Evolutionary conservation across 2,113 vertebrate genomes (phyloP).

Genomic region (Bambusicola thoracicus): DNA sequence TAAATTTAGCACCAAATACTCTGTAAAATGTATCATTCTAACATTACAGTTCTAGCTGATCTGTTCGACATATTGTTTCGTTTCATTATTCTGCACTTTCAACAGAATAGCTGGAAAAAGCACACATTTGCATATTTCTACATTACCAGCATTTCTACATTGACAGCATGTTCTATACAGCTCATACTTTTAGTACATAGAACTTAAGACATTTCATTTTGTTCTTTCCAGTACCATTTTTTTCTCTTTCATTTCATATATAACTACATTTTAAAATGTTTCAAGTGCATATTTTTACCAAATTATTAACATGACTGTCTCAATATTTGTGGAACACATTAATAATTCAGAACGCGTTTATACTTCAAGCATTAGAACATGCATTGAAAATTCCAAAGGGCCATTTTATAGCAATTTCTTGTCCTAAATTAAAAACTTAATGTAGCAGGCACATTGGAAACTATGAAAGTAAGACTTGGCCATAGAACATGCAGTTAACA

Average conservation of each 20-base stretch:
- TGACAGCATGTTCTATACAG: not conserved
- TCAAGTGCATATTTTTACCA: conserved; percentile 26
- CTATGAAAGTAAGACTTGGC: not conserved
- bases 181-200: not conserved
- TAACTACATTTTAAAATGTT: not conserved
- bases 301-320: not conserved
- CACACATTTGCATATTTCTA: conserved; percentile 42
- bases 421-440: not conserved
- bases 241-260: conserved; percentile 1
- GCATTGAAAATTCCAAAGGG: not conserved
- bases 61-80: conserved; percentile 1
- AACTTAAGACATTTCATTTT: not conserved
- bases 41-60: not conserved
- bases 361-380: not conserved
- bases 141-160: not conserved
- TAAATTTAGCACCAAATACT: not conserved
- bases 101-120: conserved; percentile 14
- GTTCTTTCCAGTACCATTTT: not conserved
- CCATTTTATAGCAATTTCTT: not conserved
- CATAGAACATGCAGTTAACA: not conserved
- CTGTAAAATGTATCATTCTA: not conserved
- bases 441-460: not conserved
- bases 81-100: conserved; percentile 11
- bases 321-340: conserved; percentile 1
- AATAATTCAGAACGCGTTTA: conserved; percentile 17